A percentile compares a stretch with the other conserved stretches of the same genome.
Evolutionary conservation across 2,113 vertebrate species (phyloP).

Genomic region (Amblyopsis rosae): DNA sequence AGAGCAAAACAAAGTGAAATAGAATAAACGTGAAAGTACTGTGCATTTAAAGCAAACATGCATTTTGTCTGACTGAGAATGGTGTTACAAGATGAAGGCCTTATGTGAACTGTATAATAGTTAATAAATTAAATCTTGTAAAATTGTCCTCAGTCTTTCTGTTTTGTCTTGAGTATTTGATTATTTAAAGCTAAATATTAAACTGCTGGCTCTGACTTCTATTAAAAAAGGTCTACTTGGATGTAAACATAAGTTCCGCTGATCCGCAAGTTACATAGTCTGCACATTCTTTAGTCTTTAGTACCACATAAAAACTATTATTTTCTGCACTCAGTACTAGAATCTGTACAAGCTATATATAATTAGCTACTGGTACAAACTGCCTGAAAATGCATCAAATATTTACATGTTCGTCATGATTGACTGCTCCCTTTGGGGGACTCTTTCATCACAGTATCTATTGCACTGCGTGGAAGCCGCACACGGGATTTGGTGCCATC

Average conservation of each 20-base stretch:
- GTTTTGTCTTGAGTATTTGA: conserved; percentile 2
- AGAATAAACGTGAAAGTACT: conserved; percentile 70
- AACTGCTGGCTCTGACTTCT: too few species aligned
- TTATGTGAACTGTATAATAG: conserved; percentile 94
- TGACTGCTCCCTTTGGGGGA: conserved; percentile 41
- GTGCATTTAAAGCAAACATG: conserved; percentile 75
- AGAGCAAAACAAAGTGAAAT: conserved; percentile 61
- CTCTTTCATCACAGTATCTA: conserved; percentile 39
- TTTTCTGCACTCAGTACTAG: conserved; percentile 11
- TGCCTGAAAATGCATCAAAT: conserved; percentile 59
- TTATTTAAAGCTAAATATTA: too few species aligned
- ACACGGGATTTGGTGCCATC: conserved; percentile 25
- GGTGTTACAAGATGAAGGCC: conserved; percentile 90
- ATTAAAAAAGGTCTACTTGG: too few species aligned
- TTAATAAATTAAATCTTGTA: conserved; percentile 95
- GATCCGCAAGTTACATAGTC: not conserved
- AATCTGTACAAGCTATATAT: conserved; percentile 12
- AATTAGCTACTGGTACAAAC: conserved; percentile 40
- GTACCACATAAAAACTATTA: not conserved
- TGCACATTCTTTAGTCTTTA: not conserved
- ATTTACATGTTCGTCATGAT: conserved; percentile 65
- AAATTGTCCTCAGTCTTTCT: conserved; percentile 61
- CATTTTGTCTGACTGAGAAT: conserved; percentile 87
- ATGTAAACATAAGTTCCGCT: too few species aligned
- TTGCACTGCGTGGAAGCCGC: conserved; percentile 2